Conservation (phyloP, 1,140 invertebrate genomes). For the Nasonia longicornis region DNA sequence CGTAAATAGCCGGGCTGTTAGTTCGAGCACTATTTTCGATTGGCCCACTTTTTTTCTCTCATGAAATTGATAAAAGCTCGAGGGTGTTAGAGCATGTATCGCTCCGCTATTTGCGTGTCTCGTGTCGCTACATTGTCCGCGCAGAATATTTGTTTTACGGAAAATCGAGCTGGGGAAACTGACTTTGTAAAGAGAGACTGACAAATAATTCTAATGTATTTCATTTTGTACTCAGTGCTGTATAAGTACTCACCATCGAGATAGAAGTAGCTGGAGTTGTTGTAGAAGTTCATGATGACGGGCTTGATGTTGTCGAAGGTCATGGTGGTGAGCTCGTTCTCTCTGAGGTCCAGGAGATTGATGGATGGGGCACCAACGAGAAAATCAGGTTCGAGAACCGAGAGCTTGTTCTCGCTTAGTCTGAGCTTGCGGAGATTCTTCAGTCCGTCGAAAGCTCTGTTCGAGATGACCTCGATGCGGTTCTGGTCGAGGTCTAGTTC, state of each 20-base stretch:
- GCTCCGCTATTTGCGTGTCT: background rate
- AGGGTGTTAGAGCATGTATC: background rate
- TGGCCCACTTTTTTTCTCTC: background rate
- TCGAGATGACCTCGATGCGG: slow-evolving; percentile 76
- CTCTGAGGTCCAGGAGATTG: slow-evolving; percentile 78
- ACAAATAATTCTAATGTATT: background rate
- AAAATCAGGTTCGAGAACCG: slow-evolving; percentile 73
- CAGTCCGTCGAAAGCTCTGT: slow-evolving; percentile 79
- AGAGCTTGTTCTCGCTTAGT: slow-evolving; percentile 80
- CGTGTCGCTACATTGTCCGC: too few species aligned
- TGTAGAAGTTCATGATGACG: slow-evolving; percentile 80
- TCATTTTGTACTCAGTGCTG: background rate
- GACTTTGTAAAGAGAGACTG: background rate
- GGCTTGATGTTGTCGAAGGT: slow-evolving; percentile 79
- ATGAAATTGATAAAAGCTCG: slow-evolving; percentile 17
- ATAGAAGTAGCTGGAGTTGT: slow-evolving; percentile 77
- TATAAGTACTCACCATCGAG: slow-evolving; percentile 77
- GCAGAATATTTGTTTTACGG: background rate
- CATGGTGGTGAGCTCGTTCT: slow-evolving; percentile 80
- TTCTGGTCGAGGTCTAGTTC: slow-evolving; percentile 82
- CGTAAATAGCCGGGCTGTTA: slow-evolving; percentile 1
- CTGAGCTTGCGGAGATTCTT: slow-evolving; percentile 75
- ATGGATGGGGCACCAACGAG: slow-evolving; percentile 76
- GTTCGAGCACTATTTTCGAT: slow-evolving; percentile 1
- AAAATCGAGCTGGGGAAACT: background rate